Evolutionary conservation across 2,888 invertebrate genomes (phyloP), one percentile per base, ranked within the genome.

Genomic region (Lacanobia oleracea): DNA sequence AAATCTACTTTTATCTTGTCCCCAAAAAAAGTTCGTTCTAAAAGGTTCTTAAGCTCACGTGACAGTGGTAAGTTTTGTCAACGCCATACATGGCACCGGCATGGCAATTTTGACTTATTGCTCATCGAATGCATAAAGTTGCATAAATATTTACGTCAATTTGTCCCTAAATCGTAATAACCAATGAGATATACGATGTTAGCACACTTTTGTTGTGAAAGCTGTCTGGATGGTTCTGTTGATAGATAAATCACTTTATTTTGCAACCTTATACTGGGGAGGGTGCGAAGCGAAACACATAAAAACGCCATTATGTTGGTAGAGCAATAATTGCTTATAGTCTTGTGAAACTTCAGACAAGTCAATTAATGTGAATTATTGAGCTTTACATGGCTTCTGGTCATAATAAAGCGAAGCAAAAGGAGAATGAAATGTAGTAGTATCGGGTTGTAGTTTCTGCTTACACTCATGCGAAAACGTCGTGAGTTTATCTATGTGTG

Each of bases 71-170:
- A 85, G 87, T 91, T 73, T 89, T 86, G 70, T 79, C 86, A 87
- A 87, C 87, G 88, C 86, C 92, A 92, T 93, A 94, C 92, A 91
- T 93, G 94, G 87, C 90, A 88, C 87, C 81, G 86, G 86, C 79
- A 92, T 90, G 87, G 86, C 77, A 81, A 82, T 85, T 83, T 78
- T 88, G 79, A 90, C 79, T 88, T 87, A 87, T 80, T 71, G 86
- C 53, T 85, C 76, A 78, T 83, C 72, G 72, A 81, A 84, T 90
- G 88, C 87, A 91, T 88, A 88, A 89, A 86, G 77, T 80, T 90
- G 88, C 89, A 88, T 87, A 86, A 66, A 75, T 81, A 66, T 86
- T 86, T 83, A 84, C 71, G 69, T 72, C 67, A 64, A 51, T 65
- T 67, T 48, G 18, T 51, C 43, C 21, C 50, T 5, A 56, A 60